phyloP scores from a whole-genome alignment of 2,888 invertebrate species.

The Acrobasis consociella region DNA sequence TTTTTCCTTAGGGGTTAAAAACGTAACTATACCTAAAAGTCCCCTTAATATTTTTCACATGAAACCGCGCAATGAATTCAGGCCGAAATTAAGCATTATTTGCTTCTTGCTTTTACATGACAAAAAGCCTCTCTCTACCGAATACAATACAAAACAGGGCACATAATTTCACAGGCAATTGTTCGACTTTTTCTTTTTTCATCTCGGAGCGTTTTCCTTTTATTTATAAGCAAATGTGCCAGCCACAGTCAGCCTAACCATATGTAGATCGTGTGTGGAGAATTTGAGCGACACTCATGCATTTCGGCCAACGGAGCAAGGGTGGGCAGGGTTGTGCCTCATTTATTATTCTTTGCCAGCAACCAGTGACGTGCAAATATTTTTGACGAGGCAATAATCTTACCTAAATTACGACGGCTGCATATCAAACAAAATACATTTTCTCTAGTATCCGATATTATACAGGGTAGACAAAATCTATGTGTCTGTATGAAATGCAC shows the following conservation, averaged over 20 bases:
- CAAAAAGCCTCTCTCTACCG: constrained; percentile 12
- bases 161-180: constrained; percentile 21
- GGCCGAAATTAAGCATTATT: constrained; percentile 17
- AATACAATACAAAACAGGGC: constrained; percentile 17
- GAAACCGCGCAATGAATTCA: constrained; percentile 1
- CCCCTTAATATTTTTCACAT: not conserved
- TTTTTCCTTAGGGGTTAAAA: not conserved
- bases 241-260: constrained; percentile 16
- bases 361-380: too few species aligned
- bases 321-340: constrained; percentile 1
- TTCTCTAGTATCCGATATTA: too few species aligned
- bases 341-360: not conserved
- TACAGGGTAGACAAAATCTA: too few species aligned
- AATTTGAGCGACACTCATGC: constrained; percentile 25
- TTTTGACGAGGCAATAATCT: too few species aligned
- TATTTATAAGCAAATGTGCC: constrained; percentile 24
- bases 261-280: constrained; percentile 16
- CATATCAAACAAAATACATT: too few species aligned
- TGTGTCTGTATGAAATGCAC: too few species aligned
- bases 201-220: constrained; percentile 18
- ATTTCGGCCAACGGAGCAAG: not conserved
- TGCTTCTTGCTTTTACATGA: constrained; percentile 15
- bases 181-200: constrained; percentile 24
- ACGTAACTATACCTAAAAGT: not conserved
- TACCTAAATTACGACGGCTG: too few species aligned